Percentiles rank a stretch among this genome's conserved stretches.
phyloP scores from a whole-genome alignment of 2,797 vertebrate genomes.

The Macrochelys suwanniensis region DNA sequence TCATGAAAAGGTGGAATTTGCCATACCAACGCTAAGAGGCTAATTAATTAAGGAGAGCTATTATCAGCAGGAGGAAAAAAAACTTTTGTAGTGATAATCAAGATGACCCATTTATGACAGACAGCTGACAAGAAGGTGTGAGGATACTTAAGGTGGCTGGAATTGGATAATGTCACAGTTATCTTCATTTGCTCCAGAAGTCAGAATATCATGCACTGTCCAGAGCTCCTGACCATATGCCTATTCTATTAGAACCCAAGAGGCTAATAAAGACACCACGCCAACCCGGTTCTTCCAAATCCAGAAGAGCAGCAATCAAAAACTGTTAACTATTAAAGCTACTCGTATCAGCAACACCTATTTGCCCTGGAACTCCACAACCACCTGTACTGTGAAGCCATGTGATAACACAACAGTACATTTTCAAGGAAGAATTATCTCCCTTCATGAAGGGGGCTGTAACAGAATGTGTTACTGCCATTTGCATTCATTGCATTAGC shows the following conservation, averaged over 20 bases:
- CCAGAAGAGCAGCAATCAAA: background rate
- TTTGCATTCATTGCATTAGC: background rate
- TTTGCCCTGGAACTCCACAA: background rate
- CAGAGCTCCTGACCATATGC: background rate
- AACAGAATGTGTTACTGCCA: conserved; percentile 15
- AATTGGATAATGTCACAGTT: background rate
- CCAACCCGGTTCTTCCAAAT: background rate
- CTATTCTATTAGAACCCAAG: background rate
- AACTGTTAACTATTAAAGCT: background rate
- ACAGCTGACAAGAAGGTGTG: no score
- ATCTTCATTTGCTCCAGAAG: background rate
- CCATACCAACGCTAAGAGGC: no score
- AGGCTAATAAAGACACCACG: background rate
- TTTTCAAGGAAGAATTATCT: background rate
- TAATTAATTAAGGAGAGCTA: no score
- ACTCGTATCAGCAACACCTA: background rate
- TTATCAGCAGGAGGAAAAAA: no score
- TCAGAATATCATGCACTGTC: background rate
- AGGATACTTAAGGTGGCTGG: background rate
- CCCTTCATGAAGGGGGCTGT: fast-evolving
- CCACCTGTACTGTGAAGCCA: background rate
- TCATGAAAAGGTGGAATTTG: no score
- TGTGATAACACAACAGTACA: background rate
- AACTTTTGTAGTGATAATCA: no score
- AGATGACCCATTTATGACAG: no score